Conservation (phyloP, 2,888 invertebrate species). For the Gnatocerus cornutus region DNA sequence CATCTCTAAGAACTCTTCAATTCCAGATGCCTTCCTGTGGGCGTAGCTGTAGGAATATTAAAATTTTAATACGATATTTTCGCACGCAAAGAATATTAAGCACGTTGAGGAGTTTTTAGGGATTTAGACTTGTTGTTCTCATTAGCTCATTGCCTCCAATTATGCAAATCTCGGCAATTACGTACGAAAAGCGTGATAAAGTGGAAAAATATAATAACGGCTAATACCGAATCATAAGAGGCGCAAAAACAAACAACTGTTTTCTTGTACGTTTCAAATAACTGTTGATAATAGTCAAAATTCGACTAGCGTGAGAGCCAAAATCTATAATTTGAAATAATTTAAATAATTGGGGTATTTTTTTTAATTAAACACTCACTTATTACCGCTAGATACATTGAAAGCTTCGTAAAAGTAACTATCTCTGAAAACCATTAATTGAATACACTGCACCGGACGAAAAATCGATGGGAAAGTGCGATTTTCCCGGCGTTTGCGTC, state of each 20-base stretch:
- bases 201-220: not conserved
- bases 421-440: slow-evolving; percentile 1
- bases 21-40: not conserved
- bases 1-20: not conserved
- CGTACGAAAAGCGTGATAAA: not conserved
- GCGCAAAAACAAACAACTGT: not conserved
- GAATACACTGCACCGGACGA: not conserved
- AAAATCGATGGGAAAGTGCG: slow-evolving; percentile 4
- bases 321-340: too few species aligned
- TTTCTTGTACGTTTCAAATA: not conserved
- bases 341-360: too few species aligned
- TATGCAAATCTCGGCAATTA: not conserved
- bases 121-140: not conserved
- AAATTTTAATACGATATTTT: not conserved
- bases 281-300: not conserved
- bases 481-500: not conserved
- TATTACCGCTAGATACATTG: too few species aligned
- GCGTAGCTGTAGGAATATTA: not conserved
- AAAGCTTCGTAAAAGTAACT: not conserved
- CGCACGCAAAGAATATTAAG: not conserved
- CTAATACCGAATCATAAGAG: not conserved
- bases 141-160: not conserved
- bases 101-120: not conserved
- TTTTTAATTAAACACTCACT: too few species aligned
- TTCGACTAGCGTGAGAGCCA: not conserved